Percentiles rank a stretch among this genome's conserved stretches.
These are phyloP conservation scores for Crepidodera aurea DNA, from an alignment of 2,888 invertebrate species.

Conservation along the genomic window DNA sequence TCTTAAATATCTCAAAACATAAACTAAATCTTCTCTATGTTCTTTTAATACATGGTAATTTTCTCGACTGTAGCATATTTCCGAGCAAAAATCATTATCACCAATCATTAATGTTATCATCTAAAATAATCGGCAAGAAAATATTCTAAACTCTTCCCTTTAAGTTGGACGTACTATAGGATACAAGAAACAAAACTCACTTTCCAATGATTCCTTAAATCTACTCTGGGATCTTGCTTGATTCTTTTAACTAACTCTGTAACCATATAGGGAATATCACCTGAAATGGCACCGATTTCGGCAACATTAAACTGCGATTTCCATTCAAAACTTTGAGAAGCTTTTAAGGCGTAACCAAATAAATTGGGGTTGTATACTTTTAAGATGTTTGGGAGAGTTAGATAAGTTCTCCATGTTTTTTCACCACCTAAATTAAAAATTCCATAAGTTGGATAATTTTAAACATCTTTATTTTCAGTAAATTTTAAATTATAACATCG, in stretches of 20 bases:
- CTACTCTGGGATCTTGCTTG: conserved; percentile 63
- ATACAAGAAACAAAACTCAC: conserved; percentile 50
- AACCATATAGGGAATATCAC: conserved; percentile 68
- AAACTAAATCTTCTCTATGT: conserved; percentile 64
- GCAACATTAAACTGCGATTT: conserved; percentile 68
- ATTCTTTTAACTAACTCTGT: conserved; percentile 65
- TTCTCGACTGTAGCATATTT: conserved; percentile 64
- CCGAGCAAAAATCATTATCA: conserved; percentile 69
- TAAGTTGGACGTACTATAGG: too few relatives aligned
- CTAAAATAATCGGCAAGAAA: conserved; percentile 56
- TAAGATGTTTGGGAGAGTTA: conserved; percentile 69
- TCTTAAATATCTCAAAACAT: conserved; percentile 63
- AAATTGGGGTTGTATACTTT: conserved; percentile 72
- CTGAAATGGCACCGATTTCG: conserved; percentile 67
- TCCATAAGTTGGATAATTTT: conserved; percentile 32
- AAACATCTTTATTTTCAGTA: too few relatives aligned
- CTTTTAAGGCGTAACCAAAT: conserved; percentile 67
- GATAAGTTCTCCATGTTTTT: conserved; percentile 63
- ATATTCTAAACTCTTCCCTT: too few relatives aligned
- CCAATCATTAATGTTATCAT: conserved; percentile 68
- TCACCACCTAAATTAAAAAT: too few relatives aligned
- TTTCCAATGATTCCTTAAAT: conserved; percentile 70
- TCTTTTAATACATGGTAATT: conserved; percentile 59
- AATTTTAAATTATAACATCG: too few relatives aligned
- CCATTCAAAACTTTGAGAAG: conserved; percentile 61